These are phyloP conservation scores for Gymnobelideus leadbeateri DNA, from an alignment of 2,113 vertebrate species.

Conservation along the genomic window DNA sequence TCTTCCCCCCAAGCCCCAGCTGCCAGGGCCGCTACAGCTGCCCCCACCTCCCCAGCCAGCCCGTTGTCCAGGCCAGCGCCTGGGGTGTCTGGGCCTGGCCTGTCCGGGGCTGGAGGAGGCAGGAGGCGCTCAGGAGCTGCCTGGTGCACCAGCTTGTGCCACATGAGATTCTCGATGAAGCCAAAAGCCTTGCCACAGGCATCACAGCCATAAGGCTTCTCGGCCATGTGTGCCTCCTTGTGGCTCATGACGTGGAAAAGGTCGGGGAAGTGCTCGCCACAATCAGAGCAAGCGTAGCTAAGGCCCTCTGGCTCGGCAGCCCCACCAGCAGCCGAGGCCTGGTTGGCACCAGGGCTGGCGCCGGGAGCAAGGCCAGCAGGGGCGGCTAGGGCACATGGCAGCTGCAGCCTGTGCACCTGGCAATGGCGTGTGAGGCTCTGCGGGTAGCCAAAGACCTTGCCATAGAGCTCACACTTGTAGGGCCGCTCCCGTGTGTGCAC, in stretches of 20 bases:
- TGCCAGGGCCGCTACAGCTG: too few species aligned
- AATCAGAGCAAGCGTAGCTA: slow-evolving; percentile 83
- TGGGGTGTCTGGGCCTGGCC: slow-evolving; percentile 79
- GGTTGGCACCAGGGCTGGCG: slow-evolving; percentile 69
- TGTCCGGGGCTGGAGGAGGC: slow-evolving; percentile 73
- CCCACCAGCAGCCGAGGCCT: slow-evolving; percentile 80
- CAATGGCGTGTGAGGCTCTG: slow-evolving; percentile 95
- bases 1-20: too few species aligned
- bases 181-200: too few species aligned
- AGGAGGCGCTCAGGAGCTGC: slow-evolving; percentile 84
- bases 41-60: slow-evolving; percentile 77
- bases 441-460: slow-evolving; percentile 94
- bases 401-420: slow-evolving; percentile 94
- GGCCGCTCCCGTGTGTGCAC: slow-evolving; percentile 95
- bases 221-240: slow-evolving; percentile 82
- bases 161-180: slow-evolving; percentile 87
- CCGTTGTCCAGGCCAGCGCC: slow-evolving; percentile 76
- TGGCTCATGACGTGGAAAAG: too few species aligned
- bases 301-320: slow-evolving; percentile 77
- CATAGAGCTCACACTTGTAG: slow-evolving; percentile 94
- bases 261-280: slow-evolving; percentile 84
- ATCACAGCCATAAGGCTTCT: slow-evolving; percentile 83
- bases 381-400: too few species aligned
- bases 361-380: slow-evolving; percentile 80
- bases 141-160: slow-evolving; percentile 85